Evolutionary conservation across 2,797 vertebrate species (phyloP), one percentile per base, ranked within the genome.

Genomic region (Sebastolobus alascanus): DNA sequence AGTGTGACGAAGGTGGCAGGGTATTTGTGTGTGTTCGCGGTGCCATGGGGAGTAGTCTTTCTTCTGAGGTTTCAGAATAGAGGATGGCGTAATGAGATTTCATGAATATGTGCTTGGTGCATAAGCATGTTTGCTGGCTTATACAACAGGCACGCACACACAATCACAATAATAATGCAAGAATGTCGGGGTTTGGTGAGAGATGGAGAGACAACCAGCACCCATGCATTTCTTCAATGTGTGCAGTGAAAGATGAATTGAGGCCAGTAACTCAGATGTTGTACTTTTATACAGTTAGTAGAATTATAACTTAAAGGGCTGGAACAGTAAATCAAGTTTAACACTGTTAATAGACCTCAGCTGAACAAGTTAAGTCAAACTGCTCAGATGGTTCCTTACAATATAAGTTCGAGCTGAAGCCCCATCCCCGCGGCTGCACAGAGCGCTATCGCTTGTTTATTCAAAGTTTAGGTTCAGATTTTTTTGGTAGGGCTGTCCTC

Each of bases 11-110:
- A 61, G 43, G 61, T 64, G 77, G 64, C 59, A 6, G 14, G 52
- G 38, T 59, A 35, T 80, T 68, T 75, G 52, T 78, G 55, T 55
- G 58, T 27, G 22, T 5, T 14, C 38, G n/a, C 12, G 18, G 12
- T 58, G 78, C 71, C 63, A 10, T n/a, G 43, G 43, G 76, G 58
- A 72, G 69, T 40, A 37, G 33, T 56, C 64, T 55, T 67, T 59
- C 66, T 61, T 63, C 59, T 31, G 68, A 54, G 69, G 27, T 58
- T 73, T 82, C n/a, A 50, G 68, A 67, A 43, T 13, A 60, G 59
- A 80, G 61, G 76, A 66, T 38, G 29, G 52, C 55, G 35, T 85
- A 77, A 87, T 85, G 80, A 82, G 73, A 80, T 89, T 85, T 82
- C 71, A 75, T 76, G 73, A 84, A 68, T 84, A 77, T 74, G 29